Evolutionary conservation across 2,113 vertebrate species (phyloP).

Genomic region (Balaeniceps rex): DNA sequence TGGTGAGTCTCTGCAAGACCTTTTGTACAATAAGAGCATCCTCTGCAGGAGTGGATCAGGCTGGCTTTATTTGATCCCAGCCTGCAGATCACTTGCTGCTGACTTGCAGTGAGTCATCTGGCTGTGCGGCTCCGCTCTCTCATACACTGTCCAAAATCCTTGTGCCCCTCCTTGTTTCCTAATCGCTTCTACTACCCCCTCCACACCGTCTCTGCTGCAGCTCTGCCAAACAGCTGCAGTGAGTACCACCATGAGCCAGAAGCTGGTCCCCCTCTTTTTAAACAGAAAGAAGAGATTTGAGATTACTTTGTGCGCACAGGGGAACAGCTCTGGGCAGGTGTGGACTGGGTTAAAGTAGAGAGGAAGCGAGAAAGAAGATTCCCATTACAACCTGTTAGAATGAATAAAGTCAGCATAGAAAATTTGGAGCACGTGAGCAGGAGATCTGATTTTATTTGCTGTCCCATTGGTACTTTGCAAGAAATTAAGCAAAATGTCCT

Average conservation of each 20-base stretch:
- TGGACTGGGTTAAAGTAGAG: not conserved
- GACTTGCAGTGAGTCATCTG: not conserved
- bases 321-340: not conserved
- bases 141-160: not conserved
- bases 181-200: not conserved
- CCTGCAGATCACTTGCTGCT: not conserved
- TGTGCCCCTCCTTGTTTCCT: constrained; percentile 4
- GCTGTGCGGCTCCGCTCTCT: not conserved
- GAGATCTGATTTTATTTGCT: not conserved
- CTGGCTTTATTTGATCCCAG: not conserved
- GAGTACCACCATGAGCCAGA: not conserved
- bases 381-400: not conserved
- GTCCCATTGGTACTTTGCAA: not conserved
- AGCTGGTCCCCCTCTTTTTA: not conserved
- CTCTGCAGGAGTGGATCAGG: not conserved
- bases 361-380: not conserved
- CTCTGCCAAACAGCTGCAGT: constrained; percentile 15
- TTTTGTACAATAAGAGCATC: not conserved
- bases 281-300: not conserved
- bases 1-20: not conserved
- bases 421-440: not conserved
- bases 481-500: not conserved
- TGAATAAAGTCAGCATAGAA: not conserved
- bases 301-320: not conserved
- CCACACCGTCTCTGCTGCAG: not conserved